Evolutionary conservation across 2,797 vertebrate species (phyloP).

Genomic region (Amniataba percoides): DNA sequence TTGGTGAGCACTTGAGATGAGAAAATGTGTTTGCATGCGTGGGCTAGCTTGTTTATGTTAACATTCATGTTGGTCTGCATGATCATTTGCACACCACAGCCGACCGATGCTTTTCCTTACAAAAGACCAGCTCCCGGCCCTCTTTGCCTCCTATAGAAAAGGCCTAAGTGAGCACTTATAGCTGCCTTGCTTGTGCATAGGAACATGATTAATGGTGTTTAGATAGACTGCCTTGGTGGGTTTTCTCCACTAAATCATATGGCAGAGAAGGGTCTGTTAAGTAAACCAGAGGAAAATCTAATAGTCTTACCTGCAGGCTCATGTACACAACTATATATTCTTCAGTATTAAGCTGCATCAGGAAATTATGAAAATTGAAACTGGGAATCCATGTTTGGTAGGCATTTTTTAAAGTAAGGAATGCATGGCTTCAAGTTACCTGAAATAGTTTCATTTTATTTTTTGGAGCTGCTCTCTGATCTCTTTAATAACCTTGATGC

Average conservation of each 20-base stretch:
- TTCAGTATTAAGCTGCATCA: slow-evolving; percentile 4
- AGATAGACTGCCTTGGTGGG: slow-evolving; percentile 64
- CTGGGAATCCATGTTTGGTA: slow-evolving; percentile 15
- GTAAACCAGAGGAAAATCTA: slow-evolving; percentile 49
- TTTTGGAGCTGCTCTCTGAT: slow-evolving; percentile 17
- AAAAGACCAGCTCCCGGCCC: slow-evolving; percentile 49
- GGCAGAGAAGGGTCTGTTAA: slow-evolving; percentile 56
- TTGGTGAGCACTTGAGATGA: background rate
- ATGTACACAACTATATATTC: slow-evolving; percentile 8
- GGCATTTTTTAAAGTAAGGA: background rate
- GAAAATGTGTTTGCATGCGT: slow-evolving; percentile 11
- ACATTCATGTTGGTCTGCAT: slow-evolving; percentile 7
- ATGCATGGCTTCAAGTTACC: slow-evolving; percentile 8
- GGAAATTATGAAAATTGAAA: slow-evolving; percentile 1
- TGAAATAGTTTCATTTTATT: slow-evolving; percentile 11
- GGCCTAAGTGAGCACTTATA: slow-evolving; percentile 73
- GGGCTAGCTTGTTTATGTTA: slow-evolving; percentile 20
- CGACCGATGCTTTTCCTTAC: slow-evolving; percentile 36
- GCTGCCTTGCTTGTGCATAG: slow-evolving; percentile 52
- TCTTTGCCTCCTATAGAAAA: slow-evolving; percentile 55
- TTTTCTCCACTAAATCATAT: slow-evolving; percentile 65
- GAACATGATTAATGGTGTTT: slow-evolving; percentile 78
- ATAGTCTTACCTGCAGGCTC: slow-evolving; percentile 12
- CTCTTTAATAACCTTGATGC: slow-evolving; percentile 29
- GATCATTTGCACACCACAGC: slow-evolving; percentile 30